A percentile compares a stretch with the other conserved stretches of the same genome.
Conservation (phyloP, 2,113 vertebrate species). For the Baryphthengus martii region DNA sequence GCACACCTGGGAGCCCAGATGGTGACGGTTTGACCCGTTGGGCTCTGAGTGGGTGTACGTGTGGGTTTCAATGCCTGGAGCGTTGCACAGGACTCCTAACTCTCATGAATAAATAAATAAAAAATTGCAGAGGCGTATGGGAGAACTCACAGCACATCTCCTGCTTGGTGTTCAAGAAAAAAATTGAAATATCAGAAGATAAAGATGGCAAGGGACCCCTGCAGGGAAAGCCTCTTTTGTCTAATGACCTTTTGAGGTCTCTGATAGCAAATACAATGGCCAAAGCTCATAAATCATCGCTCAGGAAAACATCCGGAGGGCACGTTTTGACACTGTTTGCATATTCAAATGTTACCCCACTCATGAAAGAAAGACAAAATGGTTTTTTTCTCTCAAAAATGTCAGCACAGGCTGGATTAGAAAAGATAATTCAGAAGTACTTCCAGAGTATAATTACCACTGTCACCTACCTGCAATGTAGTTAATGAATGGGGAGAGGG, state of each 20-base stretch:
- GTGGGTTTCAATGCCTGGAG: background rate
- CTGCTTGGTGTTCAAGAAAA: background rate
- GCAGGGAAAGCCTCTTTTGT: conserved; percentile 70
- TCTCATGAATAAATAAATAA: background rate
- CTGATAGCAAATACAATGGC: conserved; percentile 75
- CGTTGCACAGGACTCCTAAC: background rate
- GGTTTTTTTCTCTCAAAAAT: conserved; percentile 79
- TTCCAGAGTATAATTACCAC: conserved; percentile 85
- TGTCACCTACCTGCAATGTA: conserved; percentile 79
- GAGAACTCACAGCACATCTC: background rate
- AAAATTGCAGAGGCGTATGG: background rate
- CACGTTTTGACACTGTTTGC: conserved; percentile 73
- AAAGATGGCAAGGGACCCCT: conserved; percentile 52
- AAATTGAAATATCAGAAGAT: conserved; percentile 74
- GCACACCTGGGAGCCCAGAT: fast-evolving
- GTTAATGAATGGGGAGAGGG: conserved; percentile 85
- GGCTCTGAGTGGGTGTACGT: background rate
- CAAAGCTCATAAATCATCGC: conserved; percentile 79
- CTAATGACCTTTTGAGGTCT: conserved; percentile 73
- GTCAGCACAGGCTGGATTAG: conserved; percentile 77
- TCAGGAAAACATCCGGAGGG: conserved; percentile 67
- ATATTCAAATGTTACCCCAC: conserved; percentile 83
- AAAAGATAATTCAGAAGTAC: conserved; percentile 84
- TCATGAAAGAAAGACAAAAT: conserved; percentile 76
- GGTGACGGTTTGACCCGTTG: fast-evolving